phyloP scores from a whole-genome alignment of 2,888 invertebrate species.

The Acrobeloides nanus region DNA sequence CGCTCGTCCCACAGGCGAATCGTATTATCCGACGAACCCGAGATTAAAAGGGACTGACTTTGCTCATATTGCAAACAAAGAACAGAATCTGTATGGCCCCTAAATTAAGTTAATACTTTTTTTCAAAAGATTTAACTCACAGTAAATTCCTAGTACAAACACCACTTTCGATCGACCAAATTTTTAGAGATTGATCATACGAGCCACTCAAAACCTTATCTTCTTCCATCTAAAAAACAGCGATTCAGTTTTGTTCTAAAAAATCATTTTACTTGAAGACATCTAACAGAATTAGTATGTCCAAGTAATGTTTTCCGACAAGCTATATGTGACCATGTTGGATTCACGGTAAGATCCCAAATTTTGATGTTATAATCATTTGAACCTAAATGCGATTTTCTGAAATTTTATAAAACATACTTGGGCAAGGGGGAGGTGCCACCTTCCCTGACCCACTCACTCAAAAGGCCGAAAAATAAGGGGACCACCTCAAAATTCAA shows the following conservation, averaged over 20 bases:
- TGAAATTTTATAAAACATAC: no score
- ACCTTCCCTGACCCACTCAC: no score
- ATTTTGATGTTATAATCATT: constrained; percentile 58
- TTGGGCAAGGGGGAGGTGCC: no score
- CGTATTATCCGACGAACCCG: constrained; percentile 89
- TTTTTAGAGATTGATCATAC: constrained; percentile 58
- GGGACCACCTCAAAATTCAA: no score
- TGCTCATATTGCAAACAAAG: constrained; percentile 58
- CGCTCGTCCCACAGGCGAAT: constrained; percentile 90
- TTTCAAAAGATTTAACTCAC: constrained; percentile 30
- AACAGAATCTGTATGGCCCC: constrained; percentile 59
- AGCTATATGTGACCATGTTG: constrained; percentile 59
- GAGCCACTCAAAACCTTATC: constrained; percentile 59
- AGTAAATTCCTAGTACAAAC: constrained; percentile 56
- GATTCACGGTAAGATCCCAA: constrained; percentile 57
- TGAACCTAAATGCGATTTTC: constrained; percentile 49
- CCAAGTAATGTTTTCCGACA: constrained; percentile 60
- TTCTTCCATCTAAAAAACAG: constrained; percentile 51
- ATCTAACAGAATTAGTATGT: constrained; percentile 58
- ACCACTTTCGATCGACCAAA: constrained; percentile 58
- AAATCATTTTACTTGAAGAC: constrained; percentile 56
- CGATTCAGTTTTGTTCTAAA: no score
- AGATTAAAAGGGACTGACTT: no score
- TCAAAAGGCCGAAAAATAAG: no score
- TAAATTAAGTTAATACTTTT: constrained; percentile 23